A percentile compares a stretch with the other conserved stretches of the same genome.
phyloP scores from a whole-genome alignment of 2,888 invertebrate species.

The Dromius quadrimaculatus region DNA sequence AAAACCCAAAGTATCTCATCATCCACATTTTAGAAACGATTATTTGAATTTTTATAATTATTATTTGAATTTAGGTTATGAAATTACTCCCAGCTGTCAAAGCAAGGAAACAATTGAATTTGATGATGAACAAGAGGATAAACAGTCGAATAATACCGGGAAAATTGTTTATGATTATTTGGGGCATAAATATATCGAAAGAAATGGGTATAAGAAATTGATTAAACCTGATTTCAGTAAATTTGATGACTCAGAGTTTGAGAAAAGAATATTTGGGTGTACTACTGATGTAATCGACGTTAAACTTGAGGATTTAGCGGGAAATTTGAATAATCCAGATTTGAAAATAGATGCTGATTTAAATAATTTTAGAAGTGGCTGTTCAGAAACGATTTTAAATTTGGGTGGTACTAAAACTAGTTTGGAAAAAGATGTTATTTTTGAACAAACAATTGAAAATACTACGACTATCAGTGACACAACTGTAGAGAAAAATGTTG shows the following conservation, averaged over 20 bases:
- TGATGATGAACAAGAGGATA: background rate
- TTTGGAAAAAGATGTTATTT: too few species aligned
- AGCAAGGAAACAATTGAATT: background rate
- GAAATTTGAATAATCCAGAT: too few species aligned
- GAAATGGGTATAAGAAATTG: constrained; percentile 59
- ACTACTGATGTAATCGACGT: background rate
- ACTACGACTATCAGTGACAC: too few species aligned
- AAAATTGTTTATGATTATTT: constrained; percentile 57
- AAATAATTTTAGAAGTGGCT: too few species aligned
- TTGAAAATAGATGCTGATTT: too few species aligned
- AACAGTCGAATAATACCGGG: background rate
- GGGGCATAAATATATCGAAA: constrained; percentile 61
- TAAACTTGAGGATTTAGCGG: too few species aligned
- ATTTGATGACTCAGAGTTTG: constrained; percentile 27
- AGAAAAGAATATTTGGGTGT: background rate
- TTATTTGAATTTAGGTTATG: background rate
- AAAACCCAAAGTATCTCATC: too few species aligned
- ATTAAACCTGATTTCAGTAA: constrained; percentile 57
- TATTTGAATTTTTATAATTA: constrained; percentile 17
- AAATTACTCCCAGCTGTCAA: too few species aligned
- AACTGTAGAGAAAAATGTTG: too few species aligned
- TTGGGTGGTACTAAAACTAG: too few species aligned
- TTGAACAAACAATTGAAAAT: too few species aligned
- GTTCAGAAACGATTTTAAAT: too few species aligned
- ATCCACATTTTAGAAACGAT: background rate